Evolutionary conservation across 2,797 vertebrate species (phyloP).

Genomic region (Myotis planiceps): DNA sequence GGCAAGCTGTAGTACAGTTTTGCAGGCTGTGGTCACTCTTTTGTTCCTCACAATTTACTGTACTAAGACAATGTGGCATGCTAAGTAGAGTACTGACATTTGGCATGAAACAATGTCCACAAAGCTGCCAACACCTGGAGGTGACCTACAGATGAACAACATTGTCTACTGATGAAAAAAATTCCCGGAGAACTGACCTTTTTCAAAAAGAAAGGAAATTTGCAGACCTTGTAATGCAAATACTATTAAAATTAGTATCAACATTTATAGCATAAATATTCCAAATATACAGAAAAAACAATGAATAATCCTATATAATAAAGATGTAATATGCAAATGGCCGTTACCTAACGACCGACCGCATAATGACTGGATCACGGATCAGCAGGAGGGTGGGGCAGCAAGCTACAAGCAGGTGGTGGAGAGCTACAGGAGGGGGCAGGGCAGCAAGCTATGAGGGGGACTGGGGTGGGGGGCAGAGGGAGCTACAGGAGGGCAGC

Average conservation of each 20-base stretch:
- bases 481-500: too few species aligned
- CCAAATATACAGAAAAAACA: not conserved
- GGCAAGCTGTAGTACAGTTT: accelerated
- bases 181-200: not conserved
- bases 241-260: not conserved
- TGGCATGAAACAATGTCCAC: not conserved
- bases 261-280: not conserved
- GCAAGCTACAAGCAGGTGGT: too few species aligned
- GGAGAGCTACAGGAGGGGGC: too few species aligned
- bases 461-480: too few species aligned
- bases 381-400: too few species aligned
- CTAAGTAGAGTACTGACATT: not conserved
- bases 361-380: too few species aligned
- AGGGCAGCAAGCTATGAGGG: too few species aligned
- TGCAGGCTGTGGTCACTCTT: not conserved
- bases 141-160: not conserved
- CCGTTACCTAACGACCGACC: too few species aligned
- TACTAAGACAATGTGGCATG: not conserved
- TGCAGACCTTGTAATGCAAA: not conserved
- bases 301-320: not conserved
- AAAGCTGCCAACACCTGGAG: not conserved
- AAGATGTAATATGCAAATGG: too few species aligned
- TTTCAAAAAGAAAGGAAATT: not conserved
- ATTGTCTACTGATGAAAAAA: not conserved
- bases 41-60: not conserved